phyloP scores from a whole-genome alignment of 2,797 vertebrate species.

The Sebastes nivosus region DNA sequence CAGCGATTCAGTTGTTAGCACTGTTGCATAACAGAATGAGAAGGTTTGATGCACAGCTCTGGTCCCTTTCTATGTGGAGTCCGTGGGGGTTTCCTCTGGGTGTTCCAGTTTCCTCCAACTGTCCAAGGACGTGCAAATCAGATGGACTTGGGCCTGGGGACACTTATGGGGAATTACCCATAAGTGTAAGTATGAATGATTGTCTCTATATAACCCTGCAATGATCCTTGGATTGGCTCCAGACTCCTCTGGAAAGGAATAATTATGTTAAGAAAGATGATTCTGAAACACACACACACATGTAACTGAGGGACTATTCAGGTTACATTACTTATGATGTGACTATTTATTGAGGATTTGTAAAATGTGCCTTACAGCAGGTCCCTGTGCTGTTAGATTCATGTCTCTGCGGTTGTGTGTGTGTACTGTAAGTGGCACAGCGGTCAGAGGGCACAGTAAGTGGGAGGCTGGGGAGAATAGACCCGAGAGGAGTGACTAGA shows the following conservation, averaged over 20 bases:
- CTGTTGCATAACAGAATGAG: slow-evolving; percentile 20
- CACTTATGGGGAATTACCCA: slow-evolving; percentile 11
- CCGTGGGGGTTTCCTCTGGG: slow-evolving; percentile 11
- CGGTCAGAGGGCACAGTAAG: slow-evolving; percentile 46
- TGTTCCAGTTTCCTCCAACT: slow-evolving; percentile 40
- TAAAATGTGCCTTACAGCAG: slow-evolving; percentile 12
- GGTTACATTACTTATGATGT: not conserved
- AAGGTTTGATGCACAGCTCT: slow-evolving; percentile 9
- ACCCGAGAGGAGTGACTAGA: slow-evolving; percentile 1
- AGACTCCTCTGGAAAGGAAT: not conserved
- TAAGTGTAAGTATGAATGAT: slow-evolving; percentile 33
- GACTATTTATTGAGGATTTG: slow-evolving; percentile 15
- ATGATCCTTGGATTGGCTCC: not conserved
- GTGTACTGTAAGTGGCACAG: slow-evolving; percentile 47
- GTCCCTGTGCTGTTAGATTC: slow-evolving; percentile 36
- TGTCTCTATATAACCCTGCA: slow-evolving; percentile 25
- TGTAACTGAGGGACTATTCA: not conserved
- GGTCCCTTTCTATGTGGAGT: not conserved
- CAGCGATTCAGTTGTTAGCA: slow-evolving; percentile 8
- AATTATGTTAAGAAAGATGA: not conserved
- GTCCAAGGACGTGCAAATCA: slow-evolving; percentile 45
- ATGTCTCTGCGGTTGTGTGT: slow-evolving; percentile 31
- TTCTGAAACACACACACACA: not conserved
- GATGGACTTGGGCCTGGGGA: not conserved
- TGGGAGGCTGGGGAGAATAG: slow-evolving; percentile 22